Evolutionary conservation across 2,888 invertebrate species (phyloP), one percentile per base, ranked within the genome.

Genomic region (Brassicogethes aeneus): DNA sequence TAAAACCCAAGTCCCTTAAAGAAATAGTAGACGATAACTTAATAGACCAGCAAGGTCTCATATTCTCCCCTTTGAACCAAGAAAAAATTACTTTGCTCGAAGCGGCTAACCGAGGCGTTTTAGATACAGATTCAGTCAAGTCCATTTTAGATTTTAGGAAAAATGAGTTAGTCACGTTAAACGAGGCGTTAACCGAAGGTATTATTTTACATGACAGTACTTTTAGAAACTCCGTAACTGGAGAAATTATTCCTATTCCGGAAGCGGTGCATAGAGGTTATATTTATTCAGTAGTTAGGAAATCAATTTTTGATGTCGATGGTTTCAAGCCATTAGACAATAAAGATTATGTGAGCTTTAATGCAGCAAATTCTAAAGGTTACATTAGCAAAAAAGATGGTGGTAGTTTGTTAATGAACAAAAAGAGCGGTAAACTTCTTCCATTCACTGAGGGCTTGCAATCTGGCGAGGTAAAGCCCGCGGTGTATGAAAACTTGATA

Each of bases 241-340:
- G 78, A 34, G 84, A 87, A 67, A 70, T 80, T 12, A 75, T 88
- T 45, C 75, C 82, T 15, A 79, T 95, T 46, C 77, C 80, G 13
- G 92, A 94, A 63, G 96, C 96, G 0, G 89, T 92, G 12, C 83
- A 87, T 59, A 80, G 85, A 44, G 95, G 95, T 48, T 76, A 91
- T 34, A 85, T 96, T 42, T 85, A 85, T 16, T 90, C 91, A 1
- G 85, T 93, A 14, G 79, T 85, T 3, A 85, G 88, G 62, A 85
- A 85, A 65, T 88, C 89, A 2, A 85, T 94, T 53, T 94, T 94
- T 62, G 87, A 92, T 64, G 89, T 95, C 45, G 91, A 92, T 54
- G 93, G 87, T 40, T 88, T 93, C 61, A 85, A 83, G 61, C 87
- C 90, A 66, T 82, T 85, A 1, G 77, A 82, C 56, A 84, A 84